A percentile compares a stretch with the other conserved stretches of the same genome.
Evolutionary conservation across 23 tunicate genomes (phyloP).

Genomic region (Oikopleura dioica): DNA sequence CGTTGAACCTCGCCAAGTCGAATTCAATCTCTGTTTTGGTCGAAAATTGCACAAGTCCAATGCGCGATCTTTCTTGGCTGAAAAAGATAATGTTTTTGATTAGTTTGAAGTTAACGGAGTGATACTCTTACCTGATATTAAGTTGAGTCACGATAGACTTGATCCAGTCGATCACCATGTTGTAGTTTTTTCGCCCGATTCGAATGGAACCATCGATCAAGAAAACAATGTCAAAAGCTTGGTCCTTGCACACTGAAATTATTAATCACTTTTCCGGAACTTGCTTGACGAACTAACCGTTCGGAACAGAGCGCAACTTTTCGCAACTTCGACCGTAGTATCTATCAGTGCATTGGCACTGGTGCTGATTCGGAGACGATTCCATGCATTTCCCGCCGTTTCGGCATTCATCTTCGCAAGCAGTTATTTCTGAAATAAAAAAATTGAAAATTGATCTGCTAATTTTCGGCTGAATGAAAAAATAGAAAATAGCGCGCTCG

Average conservation of each 20-base stretch:
- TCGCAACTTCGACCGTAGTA: neutral
- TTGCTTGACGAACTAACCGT: neutral
- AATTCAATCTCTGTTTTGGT: conserved; percentile 7
- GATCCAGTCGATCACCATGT: neutral
- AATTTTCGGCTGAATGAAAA: too few species aligned
- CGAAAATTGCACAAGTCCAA: conserved; percentile 12
- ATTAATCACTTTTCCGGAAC: neutral
- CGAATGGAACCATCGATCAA: neutral
- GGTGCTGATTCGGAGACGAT: neutral
- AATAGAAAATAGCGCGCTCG: too few species aligned
- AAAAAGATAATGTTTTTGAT: neutral
- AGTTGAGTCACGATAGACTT: neutral
- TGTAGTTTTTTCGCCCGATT: neutral
- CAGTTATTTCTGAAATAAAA: neutral
- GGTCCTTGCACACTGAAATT: conserved; percentile 1
- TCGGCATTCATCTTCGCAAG: neutral
- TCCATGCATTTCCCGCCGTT: neutral
- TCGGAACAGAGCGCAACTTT: neutral
- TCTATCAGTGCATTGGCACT: neutral
- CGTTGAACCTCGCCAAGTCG: neutral
- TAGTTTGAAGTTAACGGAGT: too few species aligned
- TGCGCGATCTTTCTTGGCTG: neutral
- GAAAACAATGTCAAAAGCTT: neutral
- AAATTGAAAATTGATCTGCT: neutral
- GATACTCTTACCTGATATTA: neutral